phyloP scores from a whole-genome alignment of 2,797 vertebrate species.

The Amniataba percoides region DNA sequence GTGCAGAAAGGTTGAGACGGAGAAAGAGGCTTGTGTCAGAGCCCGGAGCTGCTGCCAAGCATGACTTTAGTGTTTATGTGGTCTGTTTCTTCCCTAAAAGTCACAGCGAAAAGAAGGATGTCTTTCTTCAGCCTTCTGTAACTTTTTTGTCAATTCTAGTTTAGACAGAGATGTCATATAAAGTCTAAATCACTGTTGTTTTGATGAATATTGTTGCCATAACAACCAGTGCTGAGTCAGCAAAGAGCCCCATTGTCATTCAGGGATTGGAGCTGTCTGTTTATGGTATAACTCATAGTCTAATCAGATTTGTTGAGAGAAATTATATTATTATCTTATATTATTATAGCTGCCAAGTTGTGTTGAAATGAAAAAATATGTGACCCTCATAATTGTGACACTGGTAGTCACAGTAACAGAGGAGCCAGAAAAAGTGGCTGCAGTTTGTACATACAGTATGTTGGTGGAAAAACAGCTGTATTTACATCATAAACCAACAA shows the following conservation, averaged over 20 bases:
- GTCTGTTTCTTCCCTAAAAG: conserved; percentile 58
- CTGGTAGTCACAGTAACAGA: no score
- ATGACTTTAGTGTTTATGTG: conserved; percentile 68
- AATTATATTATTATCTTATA: not conserved
- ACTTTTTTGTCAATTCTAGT: not conserved
- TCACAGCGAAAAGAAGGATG: conserved; percentile 37
- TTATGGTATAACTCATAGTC: not conserved
- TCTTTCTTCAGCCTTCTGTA: conserved; percentile 33
- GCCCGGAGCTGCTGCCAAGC: conserved; percentile 65
- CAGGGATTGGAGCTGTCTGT: not conserved
- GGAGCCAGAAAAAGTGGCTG: no score
- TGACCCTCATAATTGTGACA: no score
- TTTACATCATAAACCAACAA: no score
- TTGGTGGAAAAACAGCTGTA: no score
- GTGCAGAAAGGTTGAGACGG: conserved; percentile 68
- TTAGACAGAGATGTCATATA: not conserved
- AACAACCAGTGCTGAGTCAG: not conserved
- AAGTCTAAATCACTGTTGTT: not conserved
- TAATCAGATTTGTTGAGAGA: not conserved
- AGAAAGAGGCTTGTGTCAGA: conserved; percentile 75
- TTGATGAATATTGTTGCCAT: not conserved
- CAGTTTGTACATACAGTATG: no score
- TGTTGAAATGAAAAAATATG: no score
- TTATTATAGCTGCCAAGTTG: not conserved
- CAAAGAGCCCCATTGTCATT: not conserved